phyloP scores from a whole-genome alignment of 2,888 invertebrate genomes.

The Agrochola lychnidis region DNA sequence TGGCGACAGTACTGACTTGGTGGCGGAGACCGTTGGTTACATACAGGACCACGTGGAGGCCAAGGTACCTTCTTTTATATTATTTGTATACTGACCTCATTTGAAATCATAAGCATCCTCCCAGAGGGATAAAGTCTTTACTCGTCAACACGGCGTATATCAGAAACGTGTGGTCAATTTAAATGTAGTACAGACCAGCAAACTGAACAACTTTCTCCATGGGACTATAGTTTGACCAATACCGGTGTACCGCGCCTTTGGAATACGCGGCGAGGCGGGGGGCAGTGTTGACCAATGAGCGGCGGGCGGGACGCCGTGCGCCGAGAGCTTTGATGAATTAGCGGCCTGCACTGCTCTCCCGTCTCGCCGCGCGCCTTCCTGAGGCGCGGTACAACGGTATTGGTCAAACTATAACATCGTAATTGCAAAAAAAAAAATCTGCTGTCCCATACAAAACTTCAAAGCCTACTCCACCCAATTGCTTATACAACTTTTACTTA shows the following conservation, averaged over 20 bases:
- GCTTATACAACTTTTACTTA: neutral
- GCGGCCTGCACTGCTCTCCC: too few species aligned
- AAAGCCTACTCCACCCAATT: neutral
- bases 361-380: too few species aligned
- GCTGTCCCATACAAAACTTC: neutral
- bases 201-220: neutral
- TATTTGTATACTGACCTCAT: neutral
- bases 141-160: neutral
- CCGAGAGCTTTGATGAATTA: too few species aligned
- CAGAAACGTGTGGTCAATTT: neutral
- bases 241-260: too few species aligned
- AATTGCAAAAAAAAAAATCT: too few species aligned
- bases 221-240: too few species aligned
- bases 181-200: neutral
- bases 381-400: too few species aligned
- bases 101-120: neutral
- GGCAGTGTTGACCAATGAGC: too few species aligned
- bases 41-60: conserved; percentile 91
- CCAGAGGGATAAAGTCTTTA: neutral
- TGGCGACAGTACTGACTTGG: conserved; percentile 87
- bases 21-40: conserved; percentile 91
- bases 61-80: conserved; percentile 79
- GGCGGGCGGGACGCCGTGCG: too few species aligned
- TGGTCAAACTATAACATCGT: too few species aligned
- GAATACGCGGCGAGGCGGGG: too few species aligned